Percentiles rank a stretch among this genome's conserved stretches.
Conservation (phyloP, 2,888 invertebrate genomes). For the Ethmia dodecea region DNA sequence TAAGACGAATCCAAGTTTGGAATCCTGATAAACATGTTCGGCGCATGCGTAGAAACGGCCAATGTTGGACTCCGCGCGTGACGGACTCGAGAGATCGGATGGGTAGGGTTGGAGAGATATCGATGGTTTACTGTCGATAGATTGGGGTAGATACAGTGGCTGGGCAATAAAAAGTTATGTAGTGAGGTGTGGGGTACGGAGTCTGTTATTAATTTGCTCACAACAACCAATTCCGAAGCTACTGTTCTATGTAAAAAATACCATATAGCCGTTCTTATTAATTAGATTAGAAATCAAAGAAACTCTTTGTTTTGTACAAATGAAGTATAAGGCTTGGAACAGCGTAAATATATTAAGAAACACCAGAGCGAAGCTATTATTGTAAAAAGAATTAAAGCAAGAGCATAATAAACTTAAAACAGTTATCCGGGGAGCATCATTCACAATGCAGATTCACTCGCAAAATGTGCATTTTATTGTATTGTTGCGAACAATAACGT, state of each 20-base stretch:
- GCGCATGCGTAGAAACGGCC: slow-evolving; percentile 55
- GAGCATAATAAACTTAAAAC: not conserved
- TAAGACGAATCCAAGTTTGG: slow-evolving; percentile 50
- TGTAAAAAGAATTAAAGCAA: not conserved
- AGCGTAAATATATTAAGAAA: too few relatives aligned
- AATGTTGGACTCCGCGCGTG: slow-evolving; percentile 47
- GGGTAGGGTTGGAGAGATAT: slow-evolving; percentile 23
- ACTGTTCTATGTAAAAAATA: too few relatives aligned
- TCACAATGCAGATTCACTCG: slow-evolving; percentile 2
- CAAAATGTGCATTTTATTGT: slow-evolving; percentile 26
- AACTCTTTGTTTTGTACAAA: too few relatives aligned
- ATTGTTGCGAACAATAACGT: slow-evolving; percentile 38
- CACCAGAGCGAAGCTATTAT: too few relatives aligned
- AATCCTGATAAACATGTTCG: slow-evolving; percentile 46
- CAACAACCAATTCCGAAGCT: too few relatives aligned
- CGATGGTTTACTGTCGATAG: not conserved
- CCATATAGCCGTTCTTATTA: too few relatives aligned
- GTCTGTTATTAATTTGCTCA: too few relatives aligned
- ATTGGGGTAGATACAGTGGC: too few relatives aligned
- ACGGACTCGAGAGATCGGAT: slow-evolving; percentile 29
- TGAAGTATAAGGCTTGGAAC: too few relatives aligned
- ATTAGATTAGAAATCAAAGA: too few relatives aligned
- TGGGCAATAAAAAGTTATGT: too few relatives aligned
- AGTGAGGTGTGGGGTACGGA: too few relatives aligned
- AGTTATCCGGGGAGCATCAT: not conserved